Evolutionary conservation across 92 coral and sea anemone species (phyloP).

Genomic region (Porites rus): DNA sequence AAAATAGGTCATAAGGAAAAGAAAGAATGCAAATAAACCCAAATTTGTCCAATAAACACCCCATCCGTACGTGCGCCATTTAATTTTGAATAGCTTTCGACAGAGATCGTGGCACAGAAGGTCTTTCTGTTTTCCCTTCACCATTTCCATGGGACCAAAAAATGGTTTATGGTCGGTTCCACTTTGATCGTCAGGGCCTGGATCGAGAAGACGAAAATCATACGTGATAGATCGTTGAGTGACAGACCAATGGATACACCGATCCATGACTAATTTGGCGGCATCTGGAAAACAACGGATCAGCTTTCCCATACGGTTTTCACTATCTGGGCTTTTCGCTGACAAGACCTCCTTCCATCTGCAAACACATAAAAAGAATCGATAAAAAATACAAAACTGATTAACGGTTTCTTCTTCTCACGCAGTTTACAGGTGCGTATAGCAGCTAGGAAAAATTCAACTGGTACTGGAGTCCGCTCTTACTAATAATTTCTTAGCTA

Average conservation of each 20-base stretch:
- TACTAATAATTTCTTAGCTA: background rate
- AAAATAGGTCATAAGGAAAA: slow-evolving; percentile 64
- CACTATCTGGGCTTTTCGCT: slow-evolving; percentile 41
- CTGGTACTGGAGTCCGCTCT: background rate
- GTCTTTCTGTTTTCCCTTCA: slow-evolving; percentile 64
- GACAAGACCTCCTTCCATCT: slow-evolving; percentile 46
- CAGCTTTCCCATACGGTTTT: slow-evolving; percentile 76
- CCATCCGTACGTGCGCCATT: slow-evolving; percentile 84
- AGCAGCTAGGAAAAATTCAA: background rate
- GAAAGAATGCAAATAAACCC: slow-evolving; percentile 57
- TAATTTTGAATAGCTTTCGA: slow-evolving; percentile 68
- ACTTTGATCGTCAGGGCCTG: slow-evolving; percentile 70
- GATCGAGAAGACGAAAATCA: slow-evolving; percentile 86
- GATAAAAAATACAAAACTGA: background rate
- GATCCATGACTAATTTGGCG: slow-evolving; percentile 79
- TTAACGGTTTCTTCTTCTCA: background rate
- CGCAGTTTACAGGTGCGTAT: too few relatives aligned
- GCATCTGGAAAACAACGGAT: slow-evolving; percentile 82
- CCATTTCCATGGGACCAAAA: slow-evolving; percentile 73
- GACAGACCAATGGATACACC: slow-evolving; percentile 72
- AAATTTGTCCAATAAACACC: slow-evolving; percentile 68
- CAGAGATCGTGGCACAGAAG: slow-evolving; percentile 78
- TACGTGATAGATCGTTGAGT: slow-evolving; percentile 72
- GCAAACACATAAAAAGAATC: too few relatives aligned
- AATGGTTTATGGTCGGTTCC: slow-evolving; percentile 62